Conservation (phyloP, 2,888 invertebrate species). For the Herminia tarsipennalis region DNA sequence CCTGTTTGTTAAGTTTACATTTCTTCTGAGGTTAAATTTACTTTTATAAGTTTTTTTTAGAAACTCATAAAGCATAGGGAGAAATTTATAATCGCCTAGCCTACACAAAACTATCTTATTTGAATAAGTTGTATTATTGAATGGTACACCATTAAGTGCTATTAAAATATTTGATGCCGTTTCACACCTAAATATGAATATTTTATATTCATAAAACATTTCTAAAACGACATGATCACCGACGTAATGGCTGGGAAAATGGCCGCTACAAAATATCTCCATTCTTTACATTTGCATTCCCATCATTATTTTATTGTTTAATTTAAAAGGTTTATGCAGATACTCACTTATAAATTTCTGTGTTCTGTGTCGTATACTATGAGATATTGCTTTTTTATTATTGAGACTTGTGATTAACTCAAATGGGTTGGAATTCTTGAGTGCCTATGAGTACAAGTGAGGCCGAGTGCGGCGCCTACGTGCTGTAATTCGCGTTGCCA, state of each 20-base stretch:
- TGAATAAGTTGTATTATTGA: conserved; percentile 3
- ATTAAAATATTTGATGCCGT: conserved; percentile 18
- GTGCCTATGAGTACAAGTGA: conserved; percentile 38
- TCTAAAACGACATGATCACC: conserved; percentile 2
- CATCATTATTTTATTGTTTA: too few relatives aligned
- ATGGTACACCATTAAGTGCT: conserved; percentile 8
- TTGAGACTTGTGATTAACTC: conserved; percentile 3
- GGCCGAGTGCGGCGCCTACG: conserved; percentile 68
- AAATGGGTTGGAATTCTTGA: conserved; percentile 12
- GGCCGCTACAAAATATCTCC: neutral
- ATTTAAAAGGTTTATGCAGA: too few relatives aligned
- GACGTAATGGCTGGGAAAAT: neutral
- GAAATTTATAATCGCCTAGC: too few relatives aligned
- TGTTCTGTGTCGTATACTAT: too few relatives aligned
- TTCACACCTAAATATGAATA: conserved; percentile 12
- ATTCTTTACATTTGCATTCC: too few relatives aligned
- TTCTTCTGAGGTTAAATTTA: too few relatives aligned
- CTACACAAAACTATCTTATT: too few relatives aligned
- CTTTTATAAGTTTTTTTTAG: too few relatives aligned
- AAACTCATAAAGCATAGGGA: too few relatives aligned
- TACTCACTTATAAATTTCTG: too few relatives aligned
- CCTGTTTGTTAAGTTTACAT: too few relatives aligned
- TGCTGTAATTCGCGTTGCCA: conserved; percentile 72
- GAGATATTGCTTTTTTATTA: too few relatives aligned
- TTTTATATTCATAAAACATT: conserved; percentile 9